Base-by-base conservation (phyloP, 2,888 invertebrate genomes). In the Morpho achilles region DNA sequence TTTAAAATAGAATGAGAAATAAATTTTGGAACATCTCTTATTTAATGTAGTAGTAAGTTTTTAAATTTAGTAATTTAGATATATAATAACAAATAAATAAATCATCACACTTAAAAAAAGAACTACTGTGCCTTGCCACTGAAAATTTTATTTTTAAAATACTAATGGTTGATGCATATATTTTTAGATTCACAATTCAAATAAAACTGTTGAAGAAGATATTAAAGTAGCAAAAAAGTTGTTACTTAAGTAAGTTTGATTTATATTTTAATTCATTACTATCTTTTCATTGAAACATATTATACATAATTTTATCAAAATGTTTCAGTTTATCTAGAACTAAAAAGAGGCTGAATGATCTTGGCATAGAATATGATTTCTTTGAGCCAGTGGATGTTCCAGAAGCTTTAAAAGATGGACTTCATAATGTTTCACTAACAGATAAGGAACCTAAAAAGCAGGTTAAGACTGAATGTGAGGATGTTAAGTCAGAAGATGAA, bases 281-380 rank as follows among this genome's bases (percentile, higher is more conserved):
- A 43, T 8, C n/a, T 43, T 8, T 9, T 43, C 5, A 0, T n/a
- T 43, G n/a, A 8, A 7, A 43, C 43, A 9, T 3, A 9, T 48
- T 53, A 53, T 53, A 46, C 7, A 42, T 56, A 44, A 45, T 22
- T 7, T 51, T 50, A 10, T 44, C 9, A 51, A 9, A 7, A 43
- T 10, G n/a, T 47, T 82, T 82, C 74, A 91, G 90, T 57, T 67
- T 92, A 16, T 74, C 77, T 4, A 88, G 84, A 67, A 90, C 85
- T 55, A 82, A 91, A 66, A 75, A 83, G 60, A 92, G 82, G 67
- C 73, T 93, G 8, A 78, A 76, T 61, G 80, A 80, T 52, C 59
- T 91, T 10, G 92, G 92, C 1, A 91, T 93, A 60, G 79, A 91
- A 63, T 92, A 91, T 73, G 84, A 89, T 57, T 87, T 90, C 61